phyloP scores from a whole-genome alignment of 2,797 vertebrate species.

The Liasis olivaceus region DNA sequence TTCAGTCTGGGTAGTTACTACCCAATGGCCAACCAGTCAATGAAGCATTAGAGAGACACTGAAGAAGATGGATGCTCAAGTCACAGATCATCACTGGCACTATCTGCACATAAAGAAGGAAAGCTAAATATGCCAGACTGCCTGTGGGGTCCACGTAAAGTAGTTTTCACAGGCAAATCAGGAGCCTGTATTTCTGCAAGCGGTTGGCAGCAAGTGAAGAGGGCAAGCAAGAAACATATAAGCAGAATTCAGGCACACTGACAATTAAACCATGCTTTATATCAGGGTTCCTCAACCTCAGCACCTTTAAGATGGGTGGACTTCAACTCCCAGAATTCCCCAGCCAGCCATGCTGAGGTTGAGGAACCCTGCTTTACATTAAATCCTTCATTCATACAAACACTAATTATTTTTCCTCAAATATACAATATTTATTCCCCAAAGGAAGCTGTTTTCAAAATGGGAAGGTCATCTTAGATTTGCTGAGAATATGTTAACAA shows the following conservation, averaged over 20 bases:
- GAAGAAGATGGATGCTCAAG: slow-evolving; percentile 52
- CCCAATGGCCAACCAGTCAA: slow-evolving; percentile 53
- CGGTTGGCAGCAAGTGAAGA: not conserved
- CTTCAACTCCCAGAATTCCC: too few relatives aligned
- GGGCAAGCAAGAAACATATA: not conserved
- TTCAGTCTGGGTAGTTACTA: slow-evolving; percentile 59
- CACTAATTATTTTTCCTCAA: not conserved
- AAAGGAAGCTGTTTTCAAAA: not conserved
- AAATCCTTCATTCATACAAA: not conserved
- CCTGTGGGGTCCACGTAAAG: not conserved
- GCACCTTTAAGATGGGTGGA: too few relatives aligned
- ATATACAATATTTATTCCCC: not conserved
- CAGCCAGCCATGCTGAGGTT: too few relatives aligned
- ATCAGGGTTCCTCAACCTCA: not conserved
- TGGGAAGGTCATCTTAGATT: not conserved
- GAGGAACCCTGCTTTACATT: not conserved
- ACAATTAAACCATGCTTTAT: not conserved
- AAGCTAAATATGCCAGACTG: slow-evolving; percentile 50
- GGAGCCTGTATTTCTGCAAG: not conserved
- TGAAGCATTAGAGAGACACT: slow-evolving; percentile 65
- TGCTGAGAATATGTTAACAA: not conserved
- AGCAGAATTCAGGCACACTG: not conserved
- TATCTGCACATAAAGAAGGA: slow-evolving; percentile 42
- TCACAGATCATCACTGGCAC: slow-evolving; percentile 65
- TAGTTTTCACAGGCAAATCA: not conserved